Evolutionary conservation across 2,888 invertebrate genomes (phyloP), one percentile per base, ranked within the genome.

Genomic region (Dasypogon diadema): DNA sequence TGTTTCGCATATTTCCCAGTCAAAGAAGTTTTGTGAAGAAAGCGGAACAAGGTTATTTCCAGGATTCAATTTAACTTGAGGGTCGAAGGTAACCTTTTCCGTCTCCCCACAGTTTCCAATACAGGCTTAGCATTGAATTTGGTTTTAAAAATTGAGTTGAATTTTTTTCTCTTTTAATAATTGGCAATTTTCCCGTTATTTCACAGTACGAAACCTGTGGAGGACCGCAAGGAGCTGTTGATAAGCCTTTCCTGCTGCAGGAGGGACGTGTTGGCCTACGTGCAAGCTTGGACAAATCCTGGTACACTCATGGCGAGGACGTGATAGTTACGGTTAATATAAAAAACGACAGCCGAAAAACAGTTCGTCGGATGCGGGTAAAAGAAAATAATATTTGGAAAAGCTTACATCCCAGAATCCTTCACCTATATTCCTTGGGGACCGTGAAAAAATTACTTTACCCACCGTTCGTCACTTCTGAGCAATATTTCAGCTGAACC

Each of bases 161-260:
- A 30, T 37, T 26, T 55, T 37, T 30, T 22, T 24, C 5, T 0
- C 8, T 51, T 70, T 55, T 48, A 8, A 8, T 56, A 42, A 37
- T 73, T 24, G 10, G 6, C 46, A 58, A 34, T 65, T 55, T 55
- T 65, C 21, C 58, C 3, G 42, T 6, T 34, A 18, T 48, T 68
- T 81, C 79, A 46, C 85, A 80, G 87, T 87, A 78, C 83, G 87
- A 76, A 37, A 76, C 78, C 8, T 75, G 74, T 63, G 88, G 90
- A 1, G 89, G 92, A 16, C 93, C 95, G 1, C 90, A 90, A 76
- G 93, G 91, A 0, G 87, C 89, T 0, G 91, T 92, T 6, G 93
- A 93, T 81, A 95, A 95, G 81, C 93, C 93, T n/a, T 95, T 95
- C 83, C 87, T 96, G 37, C 88, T 96, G 70, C 94, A 94, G 81